These are phyloP conservation scores for Cuniculus paca DNA, from an alignment of 2,797 vertebrate genomes.

Conservation along the genomic window DNA sequence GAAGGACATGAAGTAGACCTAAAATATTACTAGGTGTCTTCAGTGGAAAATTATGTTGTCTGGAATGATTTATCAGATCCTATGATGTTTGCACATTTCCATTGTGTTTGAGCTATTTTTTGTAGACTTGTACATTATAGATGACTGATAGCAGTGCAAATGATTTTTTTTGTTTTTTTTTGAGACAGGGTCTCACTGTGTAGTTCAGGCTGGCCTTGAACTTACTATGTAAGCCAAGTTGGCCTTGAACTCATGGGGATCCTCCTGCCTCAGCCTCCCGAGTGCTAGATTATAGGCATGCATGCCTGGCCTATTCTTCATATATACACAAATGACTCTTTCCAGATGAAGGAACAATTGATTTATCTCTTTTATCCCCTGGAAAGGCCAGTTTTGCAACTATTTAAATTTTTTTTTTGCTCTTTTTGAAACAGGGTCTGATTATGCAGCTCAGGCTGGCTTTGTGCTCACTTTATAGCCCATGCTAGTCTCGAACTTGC, in stretches of 20 bases:
- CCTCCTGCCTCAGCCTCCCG: not conserved
- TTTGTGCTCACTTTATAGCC: too few relatives aligned
- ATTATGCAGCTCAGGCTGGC: too few relatives aligned
- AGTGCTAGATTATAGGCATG: not conserved
- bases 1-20: slow-evolving; percentile 22
- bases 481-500: too few relatives aligned
- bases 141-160: not conserved
- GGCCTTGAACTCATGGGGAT: not conserved
- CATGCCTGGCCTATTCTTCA: not conserved
- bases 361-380: not conserved
- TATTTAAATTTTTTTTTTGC: too few relatives aligned
- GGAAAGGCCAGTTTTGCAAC: not conserved
- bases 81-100: not conserved
- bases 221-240: not conserved
- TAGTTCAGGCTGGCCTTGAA: not conserved
- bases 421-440: too few relatives aligned
- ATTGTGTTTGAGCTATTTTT: not conserved
- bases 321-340: not conserved
- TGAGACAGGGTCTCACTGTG: not conserved
- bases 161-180: not conserved
- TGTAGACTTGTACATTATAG: not conserved
- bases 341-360: not conserved
- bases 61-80: not conserved
- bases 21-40: not conserved
- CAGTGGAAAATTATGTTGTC: not conserved